Evolutionary conservation across 2,113 vertebrate genomes (phyloP).

Genomic region (Miniopterus natalensis): DNA sequence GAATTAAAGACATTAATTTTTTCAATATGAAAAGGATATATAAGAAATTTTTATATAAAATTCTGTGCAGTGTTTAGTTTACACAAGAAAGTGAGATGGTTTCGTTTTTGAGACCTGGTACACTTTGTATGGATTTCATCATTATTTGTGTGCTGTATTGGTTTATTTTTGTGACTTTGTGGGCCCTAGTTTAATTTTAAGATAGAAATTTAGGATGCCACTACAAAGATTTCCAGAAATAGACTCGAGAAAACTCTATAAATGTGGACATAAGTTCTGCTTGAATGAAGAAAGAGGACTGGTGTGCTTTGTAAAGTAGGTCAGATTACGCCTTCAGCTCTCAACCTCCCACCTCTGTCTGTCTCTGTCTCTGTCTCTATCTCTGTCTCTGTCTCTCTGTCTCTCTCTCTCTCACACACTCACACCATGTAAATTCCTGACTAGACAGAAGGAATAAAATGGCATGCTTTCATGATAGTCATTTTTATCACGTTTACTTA

Average conservation of each 20-base stretch:
- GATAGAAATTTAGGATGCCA: neutral
- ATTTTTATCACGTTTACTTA: constrained; percentile 3
- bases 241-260: neutral
- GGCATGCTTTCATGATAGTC: neutral
- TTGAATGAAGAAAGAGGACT: neutral
- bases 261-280: neutral
- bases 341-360: neutral
- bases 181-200: neutral
- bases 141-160: neutral
- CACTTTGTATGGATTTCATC: neutral
- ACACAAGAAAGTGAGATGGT: neutral
- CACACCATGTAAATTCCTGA: neutral
- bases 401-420: neutral
- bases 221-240: neutral
- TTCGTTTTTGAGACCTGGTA: neutral
- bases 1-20: neutral
- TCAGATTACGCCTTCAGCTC: neutral
- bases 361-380: too few relatives aligned
- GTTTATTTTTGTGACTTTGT: constrained; percentile 5
- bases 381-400: neutral
- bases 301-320: neutral
- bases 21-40: neutral
- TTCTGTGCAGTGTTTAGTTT: neutral
- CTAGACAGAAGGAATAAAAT: neutral
- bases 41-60: neutral